Percentiles rank a stretch among this genome's conserved stretches.
phyloP scores from a whole-genome alignment of 2,888 invertebrate species.

The Mimumesa dahlbomi region DNA sequence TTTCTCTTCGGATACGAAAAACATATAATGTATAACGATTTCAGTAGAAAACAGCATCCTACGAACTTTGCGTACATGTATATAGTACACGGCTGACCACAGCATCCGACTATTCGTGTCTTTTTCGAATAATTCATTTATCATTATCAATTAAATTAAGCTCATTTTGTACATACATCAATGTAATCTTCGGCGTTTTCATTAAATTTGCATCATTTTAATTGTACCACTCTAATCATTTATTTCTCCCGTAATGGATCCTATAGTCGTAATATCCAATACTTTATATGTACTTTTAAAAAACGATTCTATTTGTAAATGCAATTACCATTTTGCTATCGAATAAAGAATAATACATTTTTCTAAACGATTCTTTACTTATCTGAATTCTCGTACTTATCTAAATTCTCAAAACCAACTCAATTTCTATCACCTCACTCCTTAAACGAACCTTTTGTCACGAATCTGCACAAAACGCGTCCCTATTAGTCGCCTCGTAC shows the following conservation, averaged over 20 bases:
- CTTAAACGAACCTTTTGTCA: too few relatives aligned
- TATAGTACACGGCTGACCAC: constrained; percentile 56
- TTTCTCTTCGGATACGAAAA: constrained; percentile 21
- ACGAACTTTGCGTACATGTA: constrained; percentile 60
- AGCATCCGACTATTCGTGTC: constrained; percentile 60
- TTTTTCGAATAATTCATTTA: constrained; percentile 63
- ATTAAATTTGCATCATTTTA: constrained; percentile 75
- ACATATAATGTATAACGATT: constrained; percentile 12
- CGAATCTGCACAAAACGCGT: too few relatives aligned
- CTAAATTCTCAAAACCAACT: too few relatives aligned
- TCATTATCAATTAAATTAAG: constrained; percentile 64
- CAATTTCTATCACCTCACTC: too few relatives aligned
- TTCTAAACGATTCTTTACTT: too few relatives aligned
- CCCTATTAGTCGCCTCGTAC: too few relatives aligned
- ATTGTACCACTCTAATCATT: constrained; percentile 27
- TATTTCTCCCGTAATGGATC: neutral
- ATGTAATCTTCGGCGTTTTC: constrained; percentile 72
- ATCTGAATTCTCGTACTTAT: too few relatives aligned
- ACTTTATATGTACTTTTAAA: neutral
- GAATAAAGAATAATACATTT: too few relatives aligned
- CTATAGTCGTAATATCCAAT: neutral
- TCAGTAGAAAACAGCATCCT: constrained; percentile 14
- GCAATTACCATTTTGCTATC: too few relatives aligned
- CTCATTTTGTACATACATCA: constrained; percentile 69
- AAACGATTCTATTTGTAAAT: too few relatives aligned